Conservation (phyloP, 2,113 vertebrate species). For the Pyrgilauda ruficollis region DNA sequence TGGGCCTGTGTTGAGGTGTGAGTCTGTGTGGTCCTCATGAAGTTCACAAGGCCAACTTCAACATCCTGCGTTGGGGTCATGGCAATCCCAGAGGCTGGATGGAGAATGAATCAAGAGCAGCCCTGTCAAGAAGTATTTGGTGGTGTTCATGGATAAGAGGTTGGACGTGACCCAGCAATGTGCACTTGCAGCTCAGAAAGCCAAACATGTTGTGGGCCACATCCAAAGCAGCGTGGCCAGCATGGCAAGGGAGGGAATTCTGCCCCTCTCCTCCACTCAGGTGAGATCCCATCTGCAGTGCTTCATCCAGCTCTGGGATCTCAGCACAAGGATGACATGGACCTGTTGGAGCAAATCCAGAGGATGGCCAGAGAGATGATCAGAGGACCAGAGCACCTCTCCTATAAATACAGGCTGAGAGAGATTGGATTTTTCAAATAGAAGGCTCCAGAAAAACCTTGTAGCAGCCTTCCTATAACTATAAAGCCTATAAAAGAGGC, state of each 20-base stretch:
- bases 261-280: neutral
- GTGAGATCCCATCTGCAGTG: rapidly evolving
- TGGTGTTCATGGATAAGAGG: neutral
- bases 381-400: neutral
- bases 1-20: neutral
- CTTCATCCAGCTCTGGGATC: neutral
- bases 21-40: neutral
- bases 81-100: neutral
- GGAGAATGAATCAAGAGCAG: neutral
- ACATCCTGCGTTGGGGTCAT: neutral
- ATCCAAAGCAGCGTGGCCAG: rapidly evolving
- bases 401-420: neutral
- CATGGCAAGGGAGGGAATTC: neutral
- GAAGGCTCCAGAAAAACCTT: neutral
- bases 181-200: neutral
- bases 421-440: neutral
- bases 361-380: neutral
- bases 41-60: neutral
- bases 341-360: neutral
- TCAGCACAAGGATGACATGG: neutral
- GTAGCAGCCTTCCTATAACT: neutral
- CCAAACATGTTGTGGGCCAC: rapidly evolving
- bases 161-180: neutral
- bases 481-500: neutral
- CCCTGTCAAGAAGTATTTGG: neutral